These are phyloP conservation scores for Tauraco hartlaubi DNA, from an alignment of 2,797 vertebrate genomes.

Conservation along the genomic window DNA sequence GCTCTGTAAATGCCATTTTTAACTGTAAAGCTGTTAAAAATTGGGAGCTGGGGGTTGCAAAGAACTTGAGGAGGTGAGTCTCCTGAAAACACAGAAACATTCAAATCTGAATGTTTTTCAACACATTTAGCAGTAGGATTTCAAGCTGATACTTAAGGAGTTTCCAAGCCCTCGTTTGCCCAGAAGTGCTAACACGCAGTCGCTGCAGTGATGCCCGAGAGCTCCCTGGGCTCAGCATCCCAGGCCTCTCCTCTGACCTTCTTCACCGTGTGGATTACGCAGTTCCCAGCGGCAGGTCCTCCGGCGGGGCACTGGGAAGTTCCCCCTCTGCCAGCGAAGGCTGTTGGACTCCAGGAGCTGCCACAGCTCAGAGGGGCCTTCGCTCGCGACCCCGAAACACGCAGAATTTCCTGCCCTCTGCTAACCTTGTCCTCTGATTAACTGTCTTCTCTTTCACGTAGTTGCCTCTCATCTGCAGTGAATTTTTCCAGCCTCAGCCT, in stretches of 20 bases:
- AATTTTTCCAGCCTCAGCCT: neutral
- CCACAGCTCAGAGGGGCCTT: neutral
- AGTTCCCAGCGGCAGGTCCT: neutral
- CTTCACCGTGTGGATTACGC: fast-evolving
- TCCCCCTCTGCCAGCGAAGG: neutral
- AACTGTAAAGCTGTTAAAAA: neutral
- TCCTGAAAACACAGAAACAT: neutral
- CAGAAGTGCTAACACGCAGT: fast-evolving
- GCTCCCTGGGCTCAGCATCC: neutral
- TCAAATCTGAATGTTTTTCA: neutral
- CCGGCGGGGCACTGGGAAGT: neutral
- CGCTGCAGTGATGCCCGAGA: neutral
- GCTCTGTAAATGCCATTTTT: neutral
- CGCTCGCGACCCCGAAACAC: fast-evolving
- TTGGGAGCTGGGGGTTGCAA: neutral
- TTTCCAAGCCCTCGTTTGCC: neutral
- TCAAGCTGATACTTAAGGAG: neutral
- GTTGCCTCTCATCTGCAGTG: neutral
- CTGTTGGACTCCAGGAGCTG: neutral
- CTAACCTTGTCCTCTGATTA: neutral
- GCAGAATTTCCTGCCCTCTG: neutral
- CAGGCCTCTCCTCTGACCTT: neutral
- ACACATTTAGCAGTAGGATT: neutral
- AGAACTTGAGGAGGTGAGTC: neutral
- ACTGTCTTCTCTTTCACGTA: neutral